A percentile compares a stretch with the other conserved stretches of the same genome.
Conservation (phyloP, 1,140 invertebrate species). For the Caenorhabditis inopinata region DNA sequence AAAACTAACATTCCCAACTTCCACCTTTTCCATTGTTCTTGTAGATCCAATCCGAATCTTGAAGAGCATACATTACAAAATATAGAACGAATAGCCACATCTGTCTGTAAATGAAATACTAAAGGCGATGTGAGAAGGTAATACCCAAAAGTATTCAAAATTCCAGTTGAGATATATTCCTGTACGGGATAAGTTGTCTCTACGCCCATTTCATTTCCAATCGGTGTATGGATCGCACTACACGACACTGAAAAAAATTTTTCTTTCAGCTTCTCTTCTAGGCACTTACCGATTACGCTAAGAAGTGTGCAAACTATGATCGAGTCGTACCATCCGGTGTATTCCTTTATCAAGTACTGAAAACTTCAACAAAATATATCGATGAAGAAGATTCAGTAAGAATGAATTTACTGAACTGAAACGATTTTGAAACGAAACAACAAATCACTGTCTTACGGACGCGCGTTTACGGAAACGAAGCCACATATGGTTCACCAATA, state of each 20-base stretch:
- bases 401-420: no score
- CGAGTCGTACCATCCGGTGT: not conserved
- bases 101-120: not conserved
- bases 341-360: not conserved
- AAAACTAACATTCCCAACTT: not conserved
- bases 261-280: not conserved
- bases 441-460: no score
- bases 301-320: not conserved
- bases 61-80: not conserved
- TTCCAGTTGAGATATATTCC: not conserved
- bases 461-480: no score
- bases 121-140: not conserved
- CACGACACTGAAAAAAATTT: constrained; percentile 18
- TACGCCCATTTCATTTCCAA: constrained; percentile 15
- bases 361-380: not conserved
- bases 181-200: constrained; percentile 9
- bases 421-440: no score
- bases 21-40: not conserved
- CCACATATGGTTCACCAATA: no score
- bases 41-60: constrained; percentile 3
- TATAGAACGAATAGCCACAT: not conserved
- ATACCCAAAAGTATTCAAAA: not conserved
- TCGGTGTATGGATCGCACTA: not conserved
- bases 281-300: not conserved
- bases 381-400: no score